phyloP scores from a whole-genome alignment of 1,140 invertebrate genomes.

The Sitophilus oryzae region DNA sequence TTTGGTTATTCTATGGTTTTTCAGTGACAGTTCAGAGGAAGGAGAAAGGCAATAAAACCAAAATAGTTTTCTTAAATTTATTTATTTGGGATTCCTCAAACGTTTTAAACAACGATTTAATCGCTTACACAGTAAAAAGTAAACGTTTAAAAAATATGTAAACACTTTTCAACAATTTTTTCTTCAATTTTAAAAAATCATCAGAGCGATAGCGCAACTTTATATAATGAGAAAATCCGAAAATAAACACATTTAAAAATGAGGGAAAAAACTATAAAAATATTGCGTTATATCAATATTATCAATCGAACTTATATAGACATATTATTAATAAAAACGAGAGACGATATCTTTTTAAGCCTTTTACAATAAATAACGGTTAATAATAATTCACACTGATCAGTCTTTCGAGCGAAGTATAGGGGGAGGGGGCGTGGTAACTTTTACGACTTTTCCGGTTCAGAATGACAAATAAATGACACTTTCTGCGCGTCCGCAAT shows the following conservation, averaged over 20 bases:
- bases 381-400: not conserved
- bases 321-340: not conserved
- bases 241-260: not conserved
- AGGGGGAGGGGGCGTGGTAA: not conserved
- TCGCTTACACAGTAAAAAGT: not conserved
- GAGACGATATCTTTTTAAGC: not conserved
- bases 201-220: no score
- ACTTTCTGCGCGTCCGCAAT: not conserved
- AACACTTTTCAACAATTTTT: no score
- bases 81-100: not conserved
- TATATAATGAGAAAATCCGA: no score
- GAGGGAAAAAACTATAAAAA: not conserved
- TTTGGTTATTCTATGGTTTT: no score
- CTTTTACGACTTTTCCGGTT: not conserved
- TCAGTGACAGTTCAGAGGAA: no score
- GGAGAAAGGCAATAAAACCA: not conserved
- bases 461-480: not conserved
- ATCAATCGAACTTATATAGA: not conserved
- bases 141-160: not conserved
- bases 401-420: not conserved
- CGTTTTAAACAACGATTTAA: not conserved
- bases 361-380: not conserved
- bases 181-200: no score
- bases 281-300: not conserved
- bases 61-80: not conserved